Base-by-base conservation (phyloP, 2,113 vertebrate genomes). In the Pachyramphus minor region DNA sequence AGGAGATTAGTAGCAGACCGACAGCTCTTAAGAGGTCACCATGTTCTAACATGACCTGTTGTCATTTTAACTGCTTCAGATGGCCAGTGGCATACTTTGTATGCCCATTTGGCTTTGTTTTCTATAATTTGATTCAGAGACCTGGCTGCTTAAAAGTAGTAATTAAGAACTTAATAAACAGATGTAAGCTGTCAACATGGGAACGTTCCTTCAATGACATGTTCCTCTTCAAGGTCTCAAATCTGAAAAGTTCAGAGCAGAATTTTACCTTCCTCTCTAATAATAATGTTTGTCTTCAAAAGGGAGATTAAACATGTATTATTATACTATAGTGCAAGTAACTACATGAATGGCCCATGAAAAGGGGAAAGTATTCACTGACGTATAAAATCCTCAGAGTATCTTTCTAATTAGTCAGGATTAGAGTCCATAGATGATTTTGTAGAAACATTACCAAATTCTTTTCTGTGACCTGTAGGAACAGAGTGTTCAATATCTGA, bases 81-180 rank as follows among this genome's bases (percentile, higher is more conserved):
- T 83, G 37, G 21, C 56, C 44, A 35, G 18, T 45, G 21, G 3
- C 0, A 0, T 80, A 25, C 25, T 67, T 75, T 21, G 4, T 76
- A 19, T 66, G 28, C 49, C 39, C 12, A 14, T 58, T 83, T 68
- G 30, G 14, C n/a, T 89, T 93, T 76, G 28, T 35, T 81, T 84
- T 75, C 42, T 71, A 1, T 35, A 28, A 63, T 78, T 9, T 84
- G 10, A 30, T 73, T 77, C 8, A 24, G 59, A 89, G 21, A 50
- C 11, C 8, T 89, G 12, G 9, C 30, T 81, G 18, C 62, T 81
- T 71, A 45, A 73, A 69, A 71, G 39, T 81, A 74, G 3, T 9
- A 45, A 42, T 79, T 84, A 58, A 78, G 64, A 81, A 35, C 25
- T 20, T n/a, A 33, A 31, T 10, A 60, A 44, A 21, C 19, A 58